Percentiles rank a stretch among this genome's conserved stretches.
phyloP scores from a whole-genome alignment of 2,888 invertebrate species.

The Lampropteryx suffumata region DNA sequence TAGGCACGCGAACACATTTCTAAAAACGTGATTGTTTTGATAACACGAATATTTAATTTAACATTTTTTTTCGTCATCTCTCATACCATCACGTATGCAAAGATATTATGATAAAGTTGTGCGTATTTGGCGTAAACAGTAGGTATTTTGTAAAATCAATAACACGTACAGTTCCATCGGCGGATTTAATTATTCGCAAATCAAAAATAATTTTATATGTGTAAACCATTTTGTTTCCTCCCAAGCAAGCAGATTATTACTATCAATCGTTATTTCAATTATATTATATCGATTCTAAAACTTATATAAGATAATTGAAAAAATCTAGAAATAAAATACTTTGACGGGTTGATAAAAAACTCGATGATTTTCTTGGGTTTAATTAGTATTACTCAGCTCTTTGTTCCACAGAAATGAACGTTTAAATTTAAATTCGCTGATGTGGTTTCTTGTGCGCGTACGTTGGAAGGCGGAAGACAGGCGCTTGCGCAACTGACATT shows the following conservation, averaged over 20 bases:
- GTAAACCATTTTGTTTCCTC: too few species aligned
- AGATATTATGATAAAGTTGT: not conserved
- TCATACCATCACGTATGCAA: slow-evolving; percentile 16
- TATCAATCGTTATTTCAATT: too few species aligned
- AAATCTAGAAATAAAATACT: too few species aligned
- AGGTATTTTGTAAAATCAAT: not conserved
- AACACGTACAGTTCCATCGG: not conserved
- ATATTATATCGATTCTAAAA: too few species aligned
- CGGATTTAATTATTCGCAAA: too few species aligned
- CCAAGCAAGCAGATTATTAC: too few species aligned
- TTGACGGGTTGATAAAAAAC: too few species aligned
- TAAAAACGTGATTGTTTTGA: slow-evolving; percentile 31
- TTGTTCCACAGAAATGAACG: slow-evolving; percentile 23
- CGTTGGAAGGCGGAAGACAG: slow-evolving; percentile 71
- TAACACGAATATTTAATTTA: slow-evolving; percentile 16
- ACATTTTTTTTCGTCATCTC: slow-evolving; percentile 25
- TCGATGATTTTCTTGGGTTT: too few species aligned
- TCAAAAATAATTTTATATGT: too few species aligned
- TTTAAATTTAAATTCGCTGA: slow-evolving; percentile 61
- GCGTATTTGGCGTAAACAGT: not conserved
- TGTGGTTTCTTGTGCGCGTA: slow-evolving; percentile 62
- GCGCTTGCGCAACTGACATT: slow-evolving; percentile 82
- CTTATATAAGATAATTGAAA: too few species aligned
- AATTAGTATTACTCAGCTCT: not conserved
- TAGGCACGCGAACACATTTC: not conserved